Evolutionary conservation across 37 sponge, comb jelly and placozoan genomes (phyloP).

Genomic region (Aplysina aerophoba): DNA sequence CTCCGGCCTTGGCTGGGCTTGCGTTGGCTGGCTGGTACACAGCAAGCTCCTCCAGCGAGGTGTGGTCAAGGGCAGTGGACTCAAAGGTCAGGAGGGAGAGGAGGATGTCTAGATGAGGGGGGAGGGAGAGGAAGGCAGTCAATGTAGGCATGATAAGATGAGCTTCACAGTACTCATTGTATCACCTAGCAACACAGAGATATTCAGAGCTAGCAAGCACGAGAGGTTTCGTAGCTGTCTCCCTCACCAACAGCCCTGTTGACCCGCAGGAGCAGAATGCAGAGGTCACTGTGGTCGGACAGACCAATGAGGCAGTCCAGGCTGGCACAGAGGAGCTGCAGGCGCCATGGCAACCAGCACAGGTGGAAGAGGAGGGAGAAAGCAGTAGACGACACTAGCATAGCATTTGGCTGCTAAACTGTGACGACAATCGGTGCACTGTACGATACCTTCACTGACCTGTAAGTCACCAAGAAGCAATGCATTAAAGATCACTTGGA

Average conservation of each 20-base stretch:
- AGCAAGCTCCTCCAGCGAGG: not conserved
- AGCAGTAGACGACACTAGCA: too few relatives aligned
- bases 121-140: too few relatives aligned
- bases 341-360: not conserved
- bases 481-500: too few relatives aligned
- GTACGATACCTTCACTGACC: too few relatives aligned
- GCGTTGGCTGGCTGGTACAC: not conserved
- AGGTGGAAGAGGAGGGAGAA: not conserved
- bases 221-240: too few relatives aligned
- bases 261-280: not conserved
- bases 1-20: too few relatives aligned
- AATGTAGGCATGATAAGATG: too few relatives aligned
- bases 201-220: too few relatives aligned
- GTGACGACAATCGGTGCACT: too few relatives aligned
- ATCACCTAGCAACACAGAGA: not conserved
- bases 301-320: constrained; percentile 6
- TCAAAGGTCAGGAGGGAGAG: constrained; percentile 9
- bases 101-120: constrained; percentile 1
- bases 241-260: not conserved
- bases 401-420: too few relatives aligned
- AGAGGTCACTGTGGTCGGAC: not conserved
- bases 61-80: not conserved
- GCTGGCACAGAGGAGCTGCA: not conserved
- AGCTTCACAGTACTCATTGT: too few relatives aligned
- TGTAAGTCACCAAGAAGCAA: too few relatives aligned